These are phyloP conservation scores for Pollachius pollachius DNA, from an alignment of 2,113 vertebrate genomes.

Conservation along the genomic window DNA sequence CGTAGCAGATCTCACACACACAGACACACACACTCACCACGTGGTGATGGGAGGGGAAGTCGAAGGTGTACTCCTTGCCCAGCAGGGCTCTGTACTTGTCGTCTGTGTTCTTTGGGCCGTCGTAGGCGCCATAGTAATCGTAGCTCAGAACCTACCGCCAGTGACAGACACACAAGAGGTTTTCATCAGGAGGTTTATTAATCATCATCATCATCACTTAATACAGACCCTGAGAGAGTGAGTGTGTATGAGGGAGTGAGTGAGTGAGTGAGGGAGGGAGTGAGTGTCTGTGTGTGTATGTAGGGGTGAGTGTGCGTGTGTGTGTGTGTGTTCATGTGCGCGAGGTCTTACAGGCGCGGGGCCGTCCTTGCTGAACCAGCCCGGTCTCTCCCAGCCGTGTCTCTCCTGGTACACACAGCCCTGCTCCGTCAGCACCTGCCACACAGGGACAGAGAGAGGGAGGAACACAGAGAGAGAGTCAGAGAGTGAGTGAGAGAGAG, in stretches of 20 bases:
- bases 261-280: neutral
- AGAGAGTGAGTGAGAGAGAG: neutral
- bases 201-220: neutral
- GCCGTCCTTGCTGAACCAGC: conserved; percentile 84
- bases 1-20: conserved; percentile 52
- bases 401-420: conserved; percentile 96
- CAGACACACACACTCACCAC: conserved; percentile 66
- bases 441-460: neutral
- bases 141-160: conserved; percentile 81
- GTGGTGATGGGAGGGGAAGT: conserved; percentile 88
- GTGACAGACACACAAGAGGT: conserved; percentile 4
- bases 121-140: conserved; percentile 88
- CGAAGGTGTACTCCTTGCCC: conserved; percentile 86
- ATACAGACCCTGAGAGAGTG: neutral
- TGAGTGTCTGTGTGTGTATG: neutral
- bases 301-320: neutral
- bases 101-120: conserved; percentile 58
- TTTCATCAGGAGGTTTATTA: conserved; percentile 7
- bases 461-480: neutral
- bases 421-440: conserved; percentile 82
- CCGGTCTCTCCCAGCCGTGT: conserved; percentile 95
- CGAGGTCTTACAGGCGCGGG: conserved; percentile 79
- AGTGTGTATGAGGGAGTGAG: neutral
- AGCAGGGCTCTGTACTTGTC: conserved; percentile 82
- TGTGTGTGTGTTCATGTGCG: neutral